Evolutionary conservation across 2,797 vertebrate species (phyloP), one percentile per base, ranked within the genome.

Genomic region (Dendrocincla fuliginosa): DNA sequence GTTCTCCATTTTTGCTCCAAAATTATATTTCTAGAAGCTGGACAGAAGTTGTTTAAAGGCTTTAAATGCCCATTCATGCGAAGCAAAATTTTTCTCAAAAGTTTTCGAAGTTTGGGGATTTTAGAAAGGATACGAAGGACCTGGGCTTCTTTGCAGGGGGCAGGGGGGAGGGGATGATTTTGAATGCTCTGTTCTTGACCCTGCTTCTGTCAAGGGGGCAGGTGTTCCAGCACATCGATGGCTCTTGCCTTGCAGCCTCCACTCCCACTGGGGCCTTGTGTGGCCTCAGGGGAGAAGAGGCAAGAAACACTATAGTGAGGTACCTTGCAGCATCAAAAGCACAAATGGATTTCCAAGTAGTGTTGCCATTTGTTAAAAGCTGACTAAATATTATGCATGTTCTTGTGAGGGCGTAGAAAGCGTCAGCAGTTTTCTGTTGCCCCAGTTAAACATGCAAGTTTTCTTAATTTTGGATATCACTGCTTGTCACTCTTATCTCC

Each of bases 341-440:
- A 64, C n/a, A 52, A 57, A 5, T 27, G 60, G 5, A 61, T 37
- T 32, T 79, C 41, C 25, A 65, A 60, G 16, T 23, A 46, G 24
- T 42, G 20, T 25, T 80, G 28, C 19, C 16, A 10, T 59, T 75
- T 37, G 1, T 46, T 24, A 64, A 73, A 47, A 55, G 69, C 12
- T 11, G 47, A 41, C 13, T 44, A 30, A 49, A 41, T 15, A 7
- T 44, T 3, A 3, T 4, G 7, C 4, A 1, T 59, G 2, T 37
- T 39, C 79, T 82, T 24, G 13, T 55, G 68, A 55, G 8, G 15
- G 19, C 41, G 5, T 10, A 46, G 28, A n/a, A 65, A 61, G 10
- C 42, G 22, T 42, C 27, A 3, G 13, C 44, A 71, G 16, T 30
- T 84, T 74, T 84, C 44, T 71, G 6, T 67, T 74, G 27, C 22